Evolutionary conservation across 2,797 vertebrate species (phyloP), one percentile per base, ranked within the genome.

Genomic region (Mormyrops boulengeri): DNA sequence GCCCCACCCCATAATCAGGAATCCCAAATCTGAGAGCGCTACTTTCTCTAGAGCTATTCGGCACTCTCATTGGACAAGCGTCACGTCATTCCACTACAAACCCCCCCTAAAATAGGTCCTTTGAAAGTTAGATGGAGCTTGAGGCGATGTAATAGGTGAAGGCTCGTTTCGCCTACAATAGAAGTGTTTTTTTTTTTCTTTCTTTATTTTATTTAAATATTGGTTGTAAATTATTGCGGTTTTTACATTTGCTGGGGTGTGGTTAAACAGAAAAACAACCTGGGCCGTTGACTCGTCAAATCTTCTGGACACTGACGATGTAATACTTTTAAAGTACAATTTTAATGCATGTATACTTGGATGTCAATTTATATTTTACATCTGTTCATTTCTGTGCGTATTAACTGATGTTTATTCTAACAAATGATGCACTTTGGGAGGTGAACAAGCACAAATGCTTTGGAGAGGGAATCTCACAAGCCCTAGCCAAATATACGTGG

Each of bases 51-150:
- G 82, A 50, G 26, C 12, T 8, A 12, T 87, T 12, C 41, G 17
- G 52, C 12, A 3, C 2, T 52, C 41, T 49, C 44, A 91, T 91
- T 91, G 89, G 91, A 52, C 34, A 57, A 30, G 60, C 14, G n/a
- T 82, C 19, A 38, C 85, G 22, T 90, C 89, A 89, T 69, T 91
- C 85, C 2, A 87, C 11, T 11, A 9, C 53, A 62, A 84, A 8
- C 9, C 14, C 34, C 57, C 60, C 60, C 55, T 30, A 90, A 90
- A 88, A 5, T 41, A 41, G n/a, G 19, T 52, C 69, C 80, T 69
- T 86, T 85, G 82, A 73, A 92, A 92, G 94, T 91, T 93, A 88
- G 93, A 94, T 94, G 92, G 94, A 92, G 90, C 91, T 90, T 88
- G 92, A 89, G 92, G 90, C 85, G 60, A 53, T 11, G 47, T 69